These are phyloP conservation scores for Nasonia vitripennis DNA, from an alignment of 1,140 invertebrate species.

Conservation along the genomic window DNA sequence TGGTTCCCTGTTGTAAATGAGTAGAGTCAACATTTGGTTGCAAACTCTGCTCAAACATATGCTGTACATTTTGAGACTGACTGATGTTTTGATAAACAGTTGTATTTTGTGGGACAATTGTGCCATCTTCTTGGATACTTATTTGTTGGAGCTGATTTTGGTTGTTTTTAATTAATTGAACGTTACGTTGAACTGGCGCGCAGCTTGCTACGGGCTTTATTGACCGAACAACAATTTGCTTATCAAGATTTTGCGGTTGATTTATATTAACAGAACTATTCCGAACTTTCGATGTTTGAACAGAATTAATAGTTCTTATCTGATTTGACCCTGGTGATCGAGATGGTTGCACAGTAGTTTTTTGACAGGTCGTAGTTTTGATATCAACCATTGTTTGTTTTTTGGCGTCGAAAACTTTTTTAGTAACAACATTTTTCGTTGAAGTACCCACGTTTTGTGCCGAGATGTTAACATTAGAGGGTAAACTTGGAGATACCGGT, in stretches of 20 bases:
- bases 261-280: slow-evolving; percentile 58
- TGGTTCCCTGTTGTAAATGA: slow-evolving; percentile 58
- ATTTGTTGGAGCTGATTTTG: slow-evolving; percentile 58
- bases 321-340: slow-evolving; percentile 31
- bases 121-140: slow-evolving; percentile 53
- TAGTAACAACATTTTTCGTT: slow-evolving; percentile 47
- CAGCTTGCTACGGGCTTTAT: slow-evolving; percentile 65
- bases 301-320: slow-evolving; percentile 48
- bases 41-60: slow-evolving; percentile 69
- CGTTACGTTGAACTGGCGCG: slow-evolving; percentile 61
- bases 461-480: slow-evolving; percentile 13
- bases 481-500: slow-evolving; percentile 30
- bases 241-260: slow-evolving; percentile 59
- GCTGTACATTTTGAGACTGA: slow-evolving; percentile 68
- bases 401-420: slow-evolving; percentile 50
- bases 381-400: slow-evolving; percentile 47
- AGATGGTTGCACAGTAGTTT: slow-evolving; percentile 31
- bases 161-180: slow-evolving; percentile 64
- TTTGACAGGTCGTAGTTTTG: slow-evolving; percentile 45
- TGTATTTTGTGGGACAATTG: slow-evolving; percentile 49
- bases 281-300: slow-evolving; percentile 51
- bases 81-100: slow-evolving; percentile 63
- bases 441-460: slow-evolving; percentile 42
- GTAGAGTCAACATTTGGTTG: slow-evolving; percentile 60
- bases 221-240: slow-evolving; percentile 58